Conservation (phyloP, 2,888 invertebrate genomes). For the Mythimna loreyi region DNA sequence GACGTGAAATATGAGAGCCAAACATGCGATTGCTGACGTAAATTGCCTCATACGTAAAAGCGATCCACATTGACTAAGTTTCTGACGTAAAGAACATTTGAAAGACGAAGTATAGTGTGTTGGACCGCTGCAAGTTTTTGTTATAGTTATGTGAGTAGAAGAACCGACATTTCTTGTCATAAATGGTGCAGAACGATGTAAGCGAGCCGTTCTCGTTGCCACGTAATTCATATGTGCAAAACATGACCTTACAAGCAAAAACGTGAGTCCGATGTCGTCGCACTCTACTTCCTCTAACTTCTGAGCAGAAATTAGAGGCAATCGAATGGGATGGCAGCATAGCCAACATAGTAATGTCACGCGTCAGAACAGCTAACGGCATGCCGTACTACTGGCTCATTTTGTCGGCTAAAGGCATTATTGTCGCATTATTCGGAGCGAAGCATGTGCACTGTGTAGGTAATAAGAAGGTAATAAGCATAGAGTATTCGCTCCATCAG, state of each 20-base stretch:
- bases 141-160: conserved; percentile 40
- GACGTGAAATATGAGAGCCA: conserved; percentile 58
- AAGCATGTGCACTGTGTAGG: conserved; percentile 64
- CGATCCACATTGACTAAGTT: conserved; percentile 65
- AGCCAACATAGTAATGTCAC: conserved; percentile 58
- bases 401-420: conserved; percentile 67
- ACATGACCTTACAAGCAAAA: conserved; percentile 54
- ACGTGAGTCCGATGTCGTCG: conserved; percentile 38
- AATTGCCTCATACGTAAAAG: conserved; percentile 66
- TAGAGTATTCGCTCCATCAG: conserved; percentile 64
- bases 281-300: conserved; percentile 48
- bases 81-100: conserved; percentile 70
- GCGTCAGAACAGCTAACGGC: conserved; percentile 61
- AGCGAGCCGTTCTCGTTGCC: conserved; percentile 36
- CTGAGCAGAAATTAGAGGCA: neutral
- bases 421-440: conserved; percentile 71
- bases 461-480: conserved; percentile 32
- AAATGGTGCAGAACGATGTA: conserved; percentile 55
- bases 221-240: conserved; percentile 48
- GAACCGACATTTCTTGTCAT: conserved; percentile 51
- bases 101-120: conserved; percentile 59
- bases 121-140: conserved; percentile 37
- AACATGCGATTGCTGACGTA: conserved; percentile 70
- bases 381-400: conserved; percentile 59
- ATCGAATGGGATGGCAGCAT: neutral